Percentiles rank a stretch among this genome's conserved stretches.
Evolutionary conservation across 2,888 invertebrate genomes (phyloP).

Genomic region (Ceramica pisi): DNA sequence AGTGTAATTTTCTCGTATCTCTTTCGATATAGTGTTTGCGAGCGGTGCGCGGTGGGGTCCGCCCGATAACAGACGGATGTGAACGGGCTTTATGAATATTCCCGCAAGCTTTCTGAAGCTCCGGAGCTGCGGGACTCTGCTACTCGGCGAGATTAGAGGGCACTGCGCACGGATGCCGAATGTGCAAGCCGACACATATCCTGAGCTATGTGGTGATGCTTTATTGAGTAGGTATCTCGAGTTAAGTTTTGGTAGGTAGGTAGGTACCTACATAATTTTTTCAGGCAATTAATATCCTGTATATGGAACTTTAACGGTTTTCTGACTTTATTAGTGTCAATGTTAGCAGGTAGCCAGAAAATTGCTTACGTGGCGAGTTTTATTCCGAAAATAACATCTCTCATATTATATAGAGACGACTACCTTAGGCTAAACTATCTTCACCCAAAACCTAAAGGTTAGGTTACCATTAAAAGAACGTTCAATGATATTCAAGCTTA

Average conservation of each 20-base stretch:
- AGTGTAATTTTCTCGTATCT: slow-evolving; percentile 63
- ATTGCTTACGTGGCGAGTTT: too few species aligned
- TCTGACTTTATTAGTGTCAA: too few species aligned
- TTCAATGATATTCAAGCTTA: neutral
- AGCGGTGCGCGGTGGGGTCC: slow-evolving; percentile 64
- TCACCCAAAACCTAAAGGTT: neutral
- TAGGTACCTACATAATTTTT: too few species aligned
- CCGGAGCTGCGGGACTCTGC: slow-evolving; percentile 42
- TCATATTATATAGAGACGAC: too few species aligned
- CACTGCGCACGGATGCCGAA: slow-evolving; percentile 68
- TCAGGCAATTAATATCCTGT: too few species aligned
- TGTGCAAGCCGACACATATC: slow-evolving; percentile 59
- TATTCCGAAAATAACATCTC: too few species aligned
- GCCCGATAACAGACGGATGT: slow-evolving; percentile 79
- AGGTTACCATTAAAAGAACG: neutral
- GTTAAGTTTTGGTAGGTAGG: too few species aligned
- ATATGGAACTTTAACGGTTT: too few species aligned
- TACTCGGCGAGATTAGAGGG: slow-evolving; percentile 73
- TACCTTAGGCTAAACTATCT: neutral
- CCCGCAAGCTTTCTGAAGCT: slow-evolving; percentile 72
- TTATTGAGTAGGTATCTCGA: too few species aligned
- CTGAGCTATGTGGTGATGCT: slow-evolving; percentile 11
- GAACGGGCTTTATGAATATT: slow-evolving; percentile 79
- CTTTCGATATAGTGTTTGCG: slow-evolving; percentile 60
- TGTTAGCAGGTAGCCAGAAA: too few species aligned